phyloP scores from a whole-genome alignment of 2,797 vertebrate genomes.

The Myripristis jacobus region DNA sequence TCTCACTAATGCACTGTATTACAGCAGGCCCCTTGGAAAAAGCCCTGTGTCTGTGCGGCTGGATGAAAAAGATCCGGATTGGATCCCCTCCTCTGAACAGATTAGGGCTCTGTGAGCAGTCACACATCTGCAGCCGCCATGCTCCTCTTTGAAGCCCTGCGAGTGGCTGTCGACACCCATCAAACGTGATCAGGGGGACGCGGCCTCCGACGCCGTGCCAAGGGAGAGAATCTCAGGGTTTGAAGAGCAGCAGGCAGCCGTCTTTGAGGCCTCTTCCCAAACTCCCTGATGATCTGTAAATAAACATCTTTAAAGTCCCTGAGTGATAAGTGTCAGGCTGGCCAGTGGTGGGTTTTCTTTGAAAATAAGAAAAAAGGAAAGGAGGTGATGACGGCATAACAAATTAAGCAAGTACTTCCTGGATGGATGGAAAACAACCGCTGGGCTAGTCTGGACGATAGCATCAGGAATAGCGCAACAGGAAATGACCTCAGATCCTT shows the following conservation, averaged over 20 bases:
- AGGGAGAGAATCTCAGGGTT: conserved; percentile 53
- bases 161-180: conserved; percentile 74
- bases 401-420: conserved; percentile 77
- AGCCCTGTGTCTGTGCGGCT: conserved; percentile 74
- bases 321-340: conserved; percentile 54
- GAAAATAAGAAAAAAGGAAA: conserved; percentile 53
- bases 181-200: conserved; percentile 60
- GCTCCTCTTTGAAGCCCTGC: conserved; percentile 76
- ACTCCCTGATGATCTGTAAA: conserved; percentile 72
- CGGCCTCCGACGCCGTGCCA: conserved; percentile 45
- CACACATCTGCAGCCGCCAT: conserved; percentile 76
- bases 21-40: conserved; percentile 75
- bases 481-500: conserved; percentile 76
- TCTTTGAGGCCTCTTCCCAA: conserved; percentile 58
- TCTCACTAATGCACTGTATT: conserved; percentile 83
- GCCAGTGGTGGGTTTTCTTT: conserved; percentile 41
- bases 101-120: conserved; percentile 80
- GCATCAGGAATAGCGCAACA: conserved; percentile 68
- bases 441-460: conserved; percentile 58
- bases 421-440: conserved; percentile 67
- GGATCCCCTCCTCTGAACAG: conserved; percentile 78
- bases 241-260: conserved; percentile 43
- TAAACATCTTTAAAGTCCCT: conserved; percentile 69
- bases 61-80: conserved; percentile 82
- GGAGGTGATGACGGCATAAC: conserved; percentile 68